These are phyloP conservation scores for Sinosuthora webbiana DNA, from an alignment of 2,113 vertebrate species.

Conservation along the genomic window DNA sequence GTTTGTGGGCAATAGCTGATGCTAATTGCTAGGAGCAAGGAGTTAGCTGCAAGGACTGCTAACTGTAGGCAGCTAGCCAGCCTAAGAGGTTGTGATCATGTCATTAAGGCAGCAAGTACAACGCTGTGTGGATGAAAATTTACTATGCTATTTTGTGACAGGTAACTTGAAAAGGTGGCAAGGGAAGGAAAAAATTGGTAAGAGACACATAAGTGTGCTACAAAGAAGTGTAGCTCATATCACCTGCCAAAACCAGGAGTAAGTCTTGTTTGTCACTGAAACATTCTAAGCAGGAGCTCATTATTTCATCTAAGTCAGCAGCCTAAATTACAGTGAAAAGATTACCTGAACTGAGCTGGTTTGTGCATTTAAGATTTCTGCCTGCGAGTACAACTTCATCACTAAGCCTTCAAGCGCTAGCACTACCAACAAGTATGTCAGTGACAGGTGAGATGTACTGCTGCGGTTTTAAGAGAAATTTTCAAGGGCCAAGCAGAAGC, in stretches of 20 bases:
- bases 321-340: background rate
- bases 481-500: constrained; percentile 76
- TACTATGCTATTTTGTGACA: background rate
- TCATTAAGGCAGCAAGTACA: background rate
- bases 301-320: background rate
- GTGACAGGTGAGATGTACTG: background rate
- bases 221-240: background rate
- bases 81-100: background rate
- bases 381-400: background rate
- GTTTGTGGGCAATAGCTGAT: background rate
- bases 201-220: background rate
- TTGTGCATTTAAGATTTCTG: background rate
- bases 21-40: background rate
- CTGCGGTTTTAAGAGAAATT: constrained; percentile 58
- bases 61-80: background rate
- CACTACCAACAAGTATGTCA: background rate
- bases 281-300: background rate
- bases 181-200: background rate
- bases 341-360: background rate
- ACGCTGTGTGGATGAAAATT: background rate
- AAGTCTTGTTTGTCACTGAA: background rate
- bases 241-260: background rate
- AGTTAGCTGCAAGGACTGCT: background rate
- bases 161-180: background rate
- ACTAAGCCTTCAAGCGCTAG: background rate